phyloP scores from a whole-genome alignment of 1,140 invertebrate species.

The Diuraphis noxia region DNA sequence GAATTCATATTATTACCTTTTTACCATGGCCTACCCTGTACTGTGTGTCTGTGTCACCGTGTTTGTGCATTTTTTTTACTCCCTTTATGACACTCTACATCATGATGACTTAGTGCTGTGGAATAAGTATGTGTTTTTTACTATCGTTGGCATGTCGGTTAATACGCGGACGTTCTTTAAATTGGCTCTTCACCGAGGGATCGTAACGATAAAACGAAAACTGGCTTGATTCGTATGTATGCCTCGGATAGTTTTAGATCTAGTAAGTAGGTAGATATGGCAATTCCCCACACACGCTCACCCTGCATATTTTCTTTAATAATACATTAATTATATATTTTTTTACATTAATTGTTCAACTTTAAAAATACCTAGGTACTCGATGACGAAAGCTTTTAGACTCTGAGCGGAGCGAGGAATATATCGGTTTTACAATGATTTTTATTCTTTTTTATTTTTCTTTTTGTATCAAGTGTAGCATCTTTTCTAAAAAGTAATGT shows the following conservation, averaged over 20 bases:
- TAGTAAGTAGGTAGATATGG: neutral
- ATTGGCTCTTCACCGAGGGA: neutral
- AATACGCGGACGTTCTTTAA: neutral
- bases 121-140: neutral
- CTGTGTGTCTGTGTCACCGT: neutral
- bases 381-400: too few species aligned
- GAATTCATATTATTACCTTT: neutral
- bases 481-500: too few species aligned
- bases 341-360: too few species aligned
- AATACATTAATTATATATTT: too few species aligned
- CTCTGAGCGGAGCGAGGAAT: too few species aligned
- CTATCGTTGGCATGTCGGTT: neutral
- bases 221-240: neutral
- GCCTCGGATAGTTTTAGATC: neutral
- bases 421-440: too few species aligned
- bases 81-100: neutral
- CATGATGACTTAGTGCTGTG: neutral
- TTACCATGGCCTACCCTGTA: neutral
- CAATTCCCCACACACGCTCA: too few species aligned
- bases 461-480: too few species aligned
- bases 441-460: too few species aligned
- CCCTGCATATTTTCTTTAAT: too few species aligned
- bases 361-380: too few species aligned
- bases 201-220: neutral
- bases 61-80: neutral